Conservation (phyloP, 2,113 vertebrate genomes). For the Sigmodon hispidus region DNA sequence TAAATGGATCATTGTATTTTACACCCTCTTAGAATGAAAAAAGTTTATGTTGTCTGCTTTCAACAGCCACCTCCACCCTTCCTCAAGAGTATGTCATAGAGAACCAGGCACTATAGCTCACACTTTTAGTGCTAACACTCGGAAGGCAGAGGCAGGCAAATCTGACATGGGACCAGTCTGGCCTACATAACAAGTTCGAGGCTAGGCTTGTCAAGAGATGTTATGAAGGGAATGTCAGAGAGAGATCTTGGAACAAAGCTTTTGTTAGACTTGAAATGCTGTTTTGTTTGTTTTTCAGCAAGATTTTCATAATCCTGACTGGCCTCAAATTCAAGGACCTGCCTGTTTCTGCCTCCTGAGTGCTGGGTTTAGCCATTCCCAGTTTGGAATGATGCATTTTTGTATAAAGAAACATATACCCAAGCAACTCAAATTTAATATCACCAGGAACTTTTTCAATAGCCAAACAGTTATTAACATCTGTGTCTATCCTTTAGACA, state of each 20-base stretch:
- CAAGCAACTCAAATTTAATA: not conserved
- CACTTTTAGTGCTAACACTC: not conserved
- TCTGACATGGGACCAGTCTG: not conserved
- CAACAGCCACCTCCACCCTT: too few relatives aligned
- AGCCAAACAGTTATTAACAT: constrained; percentile 16
- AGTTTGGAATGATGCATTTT: not conserved
- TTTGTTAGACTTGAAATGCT: not conserved
- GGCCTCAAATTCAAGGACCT: not conserved
- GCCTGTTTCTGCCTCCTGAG: not conserved
- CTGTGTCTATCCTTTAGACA: not conserved
- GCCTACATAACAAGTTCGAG: not conserved
- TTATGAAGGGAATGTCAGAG: not conserved
- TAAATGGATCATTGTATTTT: not conserved
- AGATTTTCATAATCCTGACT: not conserved
- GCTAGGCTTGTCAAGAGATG: not conserved
- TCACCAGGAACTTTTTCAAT: not conserved
- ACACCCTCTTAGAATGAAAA: not conserved
- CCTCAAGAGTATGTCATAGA: not conserved
- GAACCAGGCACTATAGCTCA: too few relatives aligned
- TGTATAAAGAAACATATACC: not conserved
- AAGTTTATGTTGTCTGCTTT: not conserved
- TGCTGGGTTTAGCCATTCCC: not conserved
- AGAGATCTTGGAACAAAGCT: not conserved
- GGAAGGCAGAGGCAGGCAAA: not conserved
- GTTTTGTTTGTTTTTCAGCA: not conserved